Percentiles rank a stretch among this genome's conserved stretches.
Evolutionary conservation across 2,888 invertebrate genomes (phyloP).

Genomic region (Tetramorium bicarinatum): DNA sequence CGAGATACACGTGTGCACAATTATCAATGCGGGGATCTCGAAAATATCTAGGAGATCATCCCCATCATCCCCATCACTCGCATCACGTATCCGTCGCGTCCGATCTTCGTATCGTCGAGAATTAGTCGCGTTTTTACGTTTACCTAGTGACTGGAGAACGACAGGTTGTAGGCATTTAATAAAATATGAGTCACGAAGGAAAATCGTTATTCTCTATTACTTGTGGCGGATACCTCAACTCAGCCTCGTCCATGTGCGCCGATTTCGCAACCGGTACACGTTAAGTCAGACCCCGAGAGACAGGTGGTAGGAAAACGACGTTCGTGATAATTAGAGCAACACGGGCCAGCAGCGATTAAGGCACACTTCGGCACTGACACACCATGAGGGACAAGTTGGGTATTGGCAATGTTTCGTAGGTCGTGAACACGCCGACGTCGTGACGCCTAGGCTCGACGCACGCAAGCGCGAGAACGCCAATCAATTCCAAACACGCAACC

Average conservation of each 20-base stretch:
- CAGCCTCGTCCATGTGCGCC: conserved; percentile 71
- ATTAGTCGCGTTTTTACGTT: neutral
- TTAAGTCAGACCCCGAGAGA: neutral
- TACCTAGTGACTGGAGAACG: too few species aligned
- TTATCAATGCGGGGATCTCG: conserved; percentile 24
- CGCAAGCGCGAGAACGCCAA: conserved; percentile 71
- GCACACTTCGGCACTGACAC: conserved; percentile 56
- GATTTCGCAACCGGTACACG: conserved; percentile 4
- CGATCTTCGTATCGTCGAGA: neutral
- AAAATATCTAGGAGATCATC: neutral
- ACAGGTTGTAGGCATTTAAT: too few species aligned
- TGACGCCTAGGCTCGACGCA: conserved; percentile 62
- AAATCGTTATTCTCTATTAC: neutral
- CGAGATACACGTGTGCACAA: conserved; percentile 40
- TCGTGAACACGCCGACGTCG: conserved; percentile 62
- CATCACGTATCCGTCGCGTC: neutral
- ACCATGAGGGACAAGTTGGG: conserved; percentile 25
- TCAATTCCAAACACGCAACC: conserved; percentile 62
- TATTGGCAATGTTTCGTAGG: conserved; percentile 41
- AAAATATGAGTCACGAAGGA: neutral
- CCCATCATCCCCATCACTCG: neutral
- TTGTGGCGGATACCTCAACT: conserved; percentile 66
- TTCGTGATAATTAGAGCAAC: neutral
- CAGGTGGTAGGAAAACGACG: neutral
- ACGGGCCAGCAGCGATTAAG: conserved; percentile 34